Base-by-base conservation (phyloP, 1,140 invertebrate genomes). In the Grapholita molesta region DNA sequence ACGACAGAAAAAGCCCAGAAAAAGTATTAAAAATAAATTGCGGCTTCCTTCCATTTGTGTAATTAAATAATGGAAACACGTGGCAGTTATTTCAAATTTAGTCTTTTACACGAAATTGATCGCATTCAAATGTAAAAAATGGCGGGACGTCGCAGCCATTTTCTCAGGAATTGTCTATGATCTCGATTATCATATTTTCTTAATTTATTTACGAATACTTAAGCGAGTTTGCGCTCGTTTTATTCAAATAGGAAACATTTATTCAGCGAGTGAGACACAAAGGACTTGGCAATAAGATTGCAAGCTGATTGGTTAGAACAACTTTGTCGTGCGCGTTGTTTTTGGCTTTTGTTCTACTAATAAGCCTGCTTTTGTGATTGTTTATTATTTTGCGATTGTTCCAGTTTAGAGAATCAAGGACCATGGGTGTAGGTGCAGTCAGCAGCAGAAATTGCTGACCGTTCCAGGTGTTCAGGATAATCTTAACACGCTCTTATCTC, bases 191-290 rank as follows among this genome's bases (percentile, higher is more conserved):
- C 55, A 61, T 61, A 61, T 61, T 61, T 61, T 61, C 55, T 30
- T 61, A 61, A 61, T 61, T 61, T 61, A 61, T 61, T 15, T 61
- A 61, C n/a, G 55, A 61, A 61, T 61, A 61, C 32, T 61, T 61
- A 61, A 61, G 55, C 25, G 25, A 61, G 55, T 61, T 61, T 15
- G n/a, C 55, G 55, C 55, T 15, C 15, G 55, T 61, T 61, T 55
- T 61, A 28, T 28, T 61, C 25, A 25, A 61, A 61, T 28, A 18
- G 12, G 15, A 61, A 61, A 61, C 55, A 61, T 61, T 61, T 61
- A 61, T 61, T 30, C 55, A 61, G 55, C n/a, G 55, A 61, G 25
- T 21, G 42, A 18, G 18, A 48, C 42, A 48, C 42, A 48, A 48
- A 21, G 42, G 42, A 48, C 42, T 48, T 48, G 42, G 42, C 42